A percentile compares a stretch with the other conserved stretches of the same genome.
Evolutionary conservation across 1,140 invertebrate genomes (phyloP).

Genomic region (Glossosoma conforme): DNA sequence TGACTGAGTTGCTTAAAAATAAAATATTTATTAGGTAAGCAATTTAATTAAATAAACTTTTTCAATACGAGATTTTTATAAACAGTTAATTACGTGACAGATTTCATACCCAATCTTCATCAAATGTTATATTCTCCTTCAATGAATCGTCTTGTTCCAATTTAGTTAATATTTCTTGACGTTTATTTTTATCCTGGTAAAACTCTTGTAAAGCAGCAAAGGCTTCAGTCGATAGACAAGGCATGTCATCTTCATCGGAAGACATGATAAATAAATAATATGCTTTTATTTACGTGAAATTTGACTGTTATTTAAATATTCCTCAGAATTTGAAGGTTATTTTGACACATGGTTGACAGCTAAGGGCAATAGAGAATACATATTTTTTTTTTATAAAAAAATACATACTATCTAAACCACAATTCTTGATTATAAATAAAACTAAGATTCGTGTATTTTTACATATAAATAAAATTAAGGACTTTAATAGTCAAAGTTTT

Average conservation of each 20-base stretch:
- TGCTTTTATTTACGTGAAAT: too few relatives aligned
- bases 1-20: constrained; percentile 87
- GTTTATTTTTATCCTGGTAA: constrained; percentile 64
- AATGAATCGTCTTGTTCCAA: constrained; percentile 42
- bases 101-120: constrained; percentile 77
- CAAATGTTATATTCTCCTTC: constrained; percentile 55
- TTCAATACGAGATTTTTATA: constrained; percentile 14
- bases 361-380: too few relatives aligned
- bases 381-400: too few relatives aligned
- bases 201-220: constrained; percentile 78
- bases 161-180: constrained; percentile 51
- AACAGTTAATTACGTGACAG: constrained; percentile 18
- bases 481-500: too few relatives aligned
- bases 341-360: too few relatives aligned
- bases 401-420: too few relatives aligned
- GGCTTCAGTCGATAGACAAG: constrained; percentile 65
- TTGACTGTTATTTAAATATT: too few relatives aligned
- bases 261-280: constrained; percentile 6
- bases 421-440: too few relatives aligned
- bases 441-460: too few relatives aligned
- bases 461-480: too few relatives aligned
- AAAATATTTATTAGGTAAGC: constrained; percentile 3
- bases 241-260: constrained; percentile 60
- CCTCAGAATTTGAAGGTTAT: too few relatives aligned
- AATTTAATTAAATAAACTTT: constrained; percentile 14